Conservation (phyloP, 2,888 invertebrate species). For the Taphrorychus bicolor region DNA sequence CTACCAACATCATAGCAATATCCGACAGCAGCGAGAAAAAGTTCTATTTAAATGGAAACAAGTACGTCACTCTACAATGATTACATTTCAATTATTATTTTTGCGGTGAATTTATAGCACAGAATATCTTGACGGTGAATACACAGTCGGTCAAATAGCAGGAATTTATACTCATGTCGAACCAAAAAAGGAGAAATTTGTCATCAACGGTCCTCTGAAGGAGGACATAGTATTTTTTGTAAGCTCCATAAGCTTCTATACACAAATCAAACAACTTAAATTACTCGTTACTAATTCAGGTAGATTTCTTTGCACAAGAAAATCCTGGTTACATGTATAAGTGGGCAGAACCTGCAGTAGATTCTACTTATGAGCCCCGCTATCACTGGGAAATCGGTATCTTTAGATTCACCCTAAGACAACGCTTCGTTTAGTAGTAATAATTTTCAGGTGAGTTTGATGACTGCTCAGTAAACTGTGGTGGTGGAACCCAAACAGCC, state of each 20-base stretch:
- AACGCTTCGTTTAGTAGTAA: no score
- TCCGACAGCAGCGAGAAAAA: conserved; percentile 60
- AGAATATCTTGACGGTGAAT: conserved; percentile 58
- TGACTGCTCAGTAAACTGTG: conserved; percentile 69
- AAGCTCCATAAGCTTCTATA: conserved; percentile 48
- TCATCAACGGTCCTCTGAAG: conserved; percentile 68
- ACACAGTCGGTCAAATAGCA: conserved; percentile 60
- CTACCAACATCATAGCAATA: conserved; percentile 67
- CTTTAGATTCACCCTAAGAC: no score
- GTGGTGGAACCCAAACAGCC: conserved; percentile 65
- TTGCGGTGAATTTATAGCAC: conserved; percentile 10
- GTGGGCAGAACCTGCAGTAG: conserved; percentile 66
- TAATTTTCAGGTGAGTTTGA: conserved; percentile 69
- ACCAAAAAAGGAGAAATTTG: conserved; percentile 64
- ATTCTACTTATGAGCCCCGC: conserved; percentile 62
- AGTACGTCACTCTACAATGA: conserved; percentile 59
- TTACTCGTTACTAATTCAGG: conserved; percentile 47
- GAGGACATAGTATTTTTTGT: conserved; percentile 68
- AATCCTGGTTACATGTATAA: conserved; percentile 69
- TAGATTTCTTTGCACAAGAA: conserved; percentile 57
- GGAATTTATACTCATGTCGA: conserved; percentile 63
- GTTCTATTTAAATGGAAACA: conserved; percentile 69
- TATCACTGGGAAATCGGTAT: conserved; percentile 67
- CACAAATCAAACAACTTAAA: neutral
- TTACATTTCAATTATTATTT: neutral